Conservation (phyloP, 2,888 invertebrate species). For the Chesias legatella region DNA sequence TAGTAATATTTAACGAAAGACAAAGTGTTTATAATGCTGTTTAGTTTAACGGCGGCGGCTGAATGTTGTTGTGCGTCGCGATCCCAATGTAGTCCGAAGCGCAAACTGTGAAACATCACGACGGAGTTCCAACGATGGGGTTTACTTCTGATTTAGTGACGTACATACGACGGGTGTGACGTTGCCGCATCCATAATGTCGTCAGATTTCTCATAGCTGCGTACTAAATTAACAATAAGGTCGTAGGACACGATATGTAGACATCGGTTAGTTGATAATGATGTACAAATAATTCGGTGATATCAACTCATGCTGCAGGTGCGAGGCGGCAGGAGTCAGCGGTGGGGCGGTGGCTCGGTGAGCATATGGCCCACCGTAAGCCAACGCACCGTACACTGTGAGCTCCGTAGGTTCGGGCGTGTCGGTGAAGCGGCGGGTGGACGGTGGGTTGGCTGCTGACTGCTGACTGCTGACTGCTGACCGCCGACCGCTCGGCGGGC, state of each 20-base stretch:
- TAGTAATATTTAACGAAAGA: conserved; percentile 7
- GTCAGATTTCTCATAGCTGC: conserved; percentile 18
- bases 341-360: conserved; percentile 9
- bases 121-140: not conserved
- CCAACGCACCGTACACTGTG: too few relatives aligned
- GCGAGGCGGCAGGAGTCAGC: conserved; percentile 18
- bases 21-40: conserved; percentile 14
- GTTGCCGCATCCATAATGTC: conserved; percentile 21
- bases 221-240: conserved; percentile 17
- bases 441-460: too few relatives aligned
- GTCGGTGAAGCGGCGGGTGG: too few relatives aligned
- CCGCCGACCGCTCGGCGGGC: too few relatives aligned
- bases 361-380: too few relatives aligned
- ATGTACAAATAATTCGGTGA: conserved; percentile 28
- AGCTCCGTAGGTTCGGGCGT: too few relatives aligned
- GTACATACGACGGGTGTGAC: conserved; percentile 9
- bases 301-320: conserved; percentile 24
- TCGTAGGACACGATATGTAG: conserved; percentile 7
- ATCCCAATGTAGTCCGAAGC: not conserved
- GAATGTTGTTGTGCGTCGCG: not conserved
- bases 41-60: conserved; percentile 12
- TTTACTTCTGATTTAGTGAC: too few relatives aligned
- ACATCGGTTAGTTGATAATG: conserved; percentile 26
- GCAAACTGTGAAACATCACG: not conserved
- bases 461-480: too few relatives aligned